Evolutionary conservation across 2,888 invertebrate genomes (phyloP).

Genomic region (Argyresthia albistria): DNA sequence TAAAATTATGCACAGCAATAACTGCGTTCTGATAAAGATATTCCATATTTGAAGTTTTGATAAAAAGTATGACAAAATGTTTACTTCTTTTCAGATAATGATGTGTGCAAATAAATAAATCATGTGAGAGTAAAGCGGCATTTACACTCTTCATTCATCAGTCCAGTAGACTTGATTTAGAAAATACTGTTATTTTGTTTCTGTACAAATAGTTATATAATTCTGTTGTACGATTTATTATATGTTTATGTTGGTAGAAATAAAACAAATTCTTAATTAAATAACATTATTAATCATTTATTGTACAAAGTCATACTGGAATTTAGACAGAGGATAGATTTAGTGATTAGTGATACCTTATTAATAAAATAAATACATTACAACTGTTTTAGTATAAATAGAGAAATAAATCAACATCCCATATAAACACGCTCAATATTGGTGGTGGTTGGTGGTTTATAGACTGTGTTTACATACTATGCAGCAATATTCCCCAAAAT

Average conservation of each 20-base stretch:
- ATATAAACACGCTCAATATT: conserved; percentile 47
- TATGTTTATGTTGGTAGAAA: conserved; percentile 13
- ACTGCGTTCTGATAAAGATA: not conserved
- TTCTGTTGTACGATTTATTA: conserved; percentile 19
- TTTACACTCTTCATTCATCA: conserved; percentile 15
- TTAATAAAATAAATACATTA: conserved; percentile 42
- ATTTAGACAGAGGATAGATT: conserved; percentile 58
- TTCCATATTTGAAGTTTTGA: not conserved
- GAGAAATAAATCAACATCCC: conserved; percentile 53
- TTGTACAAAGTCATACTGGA: conserved; percentile 65
- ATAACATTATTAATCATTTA: conserved; percentile 56
- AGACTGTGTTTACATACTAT: not conserved
- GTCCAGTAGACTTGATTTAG: conserved; percentile 44
- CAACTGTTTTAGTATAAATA: conserved; percentile 34
- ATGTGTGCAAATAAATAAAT: conserved; percentile 26
- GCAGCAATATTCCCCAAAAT: too few relatives aligned
- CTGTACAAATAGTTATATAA: conserved; percentile 55
- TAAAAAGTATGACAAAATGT: not conserved
- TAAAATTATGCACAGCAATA: not conserved
- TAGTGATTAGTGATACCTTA: conserved; percentile 32
- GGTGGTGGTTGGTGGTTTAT: conserved; percentile 27
- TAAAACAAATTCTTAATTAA: conserved; percentile 24
- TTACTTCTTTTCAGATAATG: conserved; percentile 37
- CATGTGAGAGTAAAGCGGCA: conserved; percentile 24
- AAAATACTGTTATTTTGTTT: conserved; percentile 45